Evolutionary conservation across 2,113 vertebrate genomes (phyloP).

Genomic region (Otus sunia): DNA sequence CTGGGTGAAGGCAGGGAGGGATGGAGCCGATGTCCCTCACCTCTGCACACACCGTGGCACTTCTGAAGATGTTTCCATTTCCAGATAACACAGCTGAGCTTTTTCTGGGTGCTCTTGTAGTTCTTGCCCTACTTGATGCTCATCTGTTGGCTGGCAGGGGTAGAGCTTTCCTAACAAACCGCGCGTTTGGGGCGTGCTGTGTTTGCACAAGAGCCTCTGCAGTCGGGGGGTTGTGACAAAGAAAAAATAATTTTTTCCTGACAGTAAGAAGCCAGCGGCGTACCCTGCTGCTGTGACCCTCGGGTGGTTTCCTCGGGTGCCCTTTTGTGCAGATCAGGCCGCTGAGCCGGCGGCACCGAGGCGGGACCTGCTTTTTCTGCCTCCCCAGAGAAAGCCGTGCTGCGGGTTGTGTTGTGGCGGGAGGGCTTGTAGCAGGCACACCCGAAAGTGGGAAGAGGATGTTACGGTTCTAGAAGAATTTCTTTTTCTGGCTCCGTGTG

Average conservation of each 20-base stretch:
- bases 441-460: background rate
- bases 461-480: background rate
- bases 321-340: background rate
- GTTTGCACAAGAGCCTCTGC: background rate
- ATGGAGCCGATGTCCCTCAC: background rate
- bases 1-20: background rate
- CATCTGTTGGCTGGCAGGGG: background rate
- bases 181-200: background rate
- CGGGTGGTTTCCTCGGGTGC: background rate
- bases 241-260: background rate
- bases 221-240: background rate
- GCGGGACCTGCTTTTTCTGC: background rate
- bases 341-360: background rate
- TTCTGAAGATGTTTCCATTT: background rate
- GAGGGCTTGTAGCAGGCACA: background rate
- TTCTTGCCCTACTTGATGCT: rapidly evolving
- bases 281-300: background rate
- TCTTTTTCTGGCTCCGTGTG: background rate
- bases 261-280: background rate
- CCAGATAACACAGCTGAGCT: background rate
- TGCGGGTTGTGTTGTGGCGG: background rate
- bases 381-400: background rate
- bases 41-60: rapidly evolving
- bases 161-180: background rate
- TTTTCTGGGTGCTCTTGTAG: background rate